These are phyloP conservation scores for Callionymus lyra DNA, from an alignment of 2,113 vertebrate species.

Conservation along the genomic window DNA sequence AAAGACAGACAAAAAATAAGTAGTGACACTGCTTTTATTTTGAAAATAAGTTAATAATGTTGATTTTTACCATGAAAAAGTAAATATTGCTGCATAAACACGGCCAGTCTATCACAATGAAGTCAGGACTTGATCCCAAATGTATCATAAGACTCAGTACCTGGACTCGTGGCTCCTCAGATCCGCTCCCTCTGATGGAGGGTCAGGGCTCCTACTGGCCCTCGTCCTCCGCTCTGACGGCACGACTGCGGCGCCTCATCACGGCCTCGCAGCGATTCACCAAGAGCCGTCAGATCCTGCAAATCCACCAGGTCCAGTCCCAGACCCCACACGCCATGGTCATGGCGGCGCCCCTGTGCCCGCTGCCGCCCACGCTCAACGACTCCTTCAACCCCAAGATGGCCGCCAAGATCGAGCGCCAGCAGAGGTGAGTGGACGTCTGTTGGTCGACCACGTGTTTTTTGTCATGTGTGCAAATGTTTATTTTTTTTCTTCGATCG, in stretches of 20 bases:
- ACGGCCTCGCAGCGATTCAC: constrained; percentile 91
- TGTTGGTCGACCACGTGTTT: too few species aligned
- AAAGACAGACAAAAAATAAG: not conserved
- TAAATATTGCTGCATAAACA: too few species aligned
- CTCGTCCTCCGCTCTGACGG: constrained; percentile 86
- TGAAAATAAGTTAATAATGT: too few species aligned
- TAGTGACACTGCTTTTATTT: not conserved
- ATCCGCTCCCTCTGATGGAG: constrained; percentile 70
- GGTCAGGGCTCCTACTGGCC: constrained; percentile 87
- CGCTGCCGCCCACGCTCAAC: constrained; percentile 72
- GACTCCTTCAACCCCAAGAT: constrained; percentile 90
- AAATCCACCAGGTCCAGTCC: constrained; percentile 75
- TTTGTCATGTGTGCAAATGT: too few species aligned
- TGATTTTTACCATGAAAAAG: not conserved
- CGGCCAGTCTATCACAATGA: too few species aligned
- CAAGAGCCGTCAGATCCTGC: constrained; percentile 87
- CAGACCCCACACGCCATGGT: constrained; percentile 66
- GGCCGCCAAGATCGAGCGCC: constrained; percentile 94
- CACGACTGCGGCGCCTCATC: constrained; percentile 88
- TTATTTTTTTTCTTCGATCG: not conserved
- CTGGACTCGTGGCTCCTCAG: constrained; percentile 66
- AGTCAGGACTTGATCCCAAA: too few species aligned
- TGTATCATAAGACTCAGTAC: too few species aligned
- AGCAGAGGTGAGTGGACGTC: constrained; percentile 76
- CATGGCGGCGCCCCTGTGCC: constrained; percentile 69